Conservation (phyloP, 2,113 vertebrate genomes). For the Ranitomeya variabilis region DNA sequence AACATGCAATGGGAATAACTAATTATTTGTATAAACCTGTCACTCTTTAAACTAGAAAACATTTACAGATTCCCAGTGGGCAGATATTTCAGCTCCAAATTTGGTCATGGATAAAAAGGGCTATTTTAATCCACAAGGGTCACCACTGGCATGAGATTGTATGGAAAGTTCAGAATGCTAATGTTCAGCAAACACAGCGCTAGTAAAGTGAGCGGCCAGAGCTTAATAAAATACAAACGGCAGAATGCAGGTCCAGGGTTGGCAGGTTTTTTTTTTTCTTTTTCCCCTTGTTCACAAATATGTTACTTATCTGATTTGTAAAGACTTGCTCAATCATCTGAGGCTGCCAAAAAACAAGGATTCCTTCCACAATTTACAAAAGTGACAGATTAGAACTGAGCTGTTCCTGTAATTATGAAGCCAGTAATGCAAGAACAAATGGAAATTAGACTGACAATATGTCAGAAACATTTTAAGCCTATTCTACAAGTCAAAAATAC, state of each 20-base stretch:
- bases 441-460: background rate
- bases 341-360: background rate
- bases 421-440: too few relatives aligned
- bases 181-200: conserved; percentile 63
- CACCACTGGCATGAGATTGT: conserved; percentile 78
- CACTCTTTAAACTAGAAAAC: conserved; percentile 74
- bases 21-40: conserved; percentile 76
- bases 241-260: background rate
- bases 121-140: conserved; percentile 82
- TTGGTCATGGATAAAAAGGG: conserved; percentile 82
- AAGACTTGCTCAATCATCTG: background rate
- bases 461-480: background rate
- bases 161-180: conserved; percentile 71
- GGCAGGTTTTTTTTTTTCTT: background rate
- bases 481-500: background rate
- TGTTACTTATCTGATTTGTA: conserved; percentile 31
- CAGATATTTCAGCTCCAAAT: conserved; percentile 81
- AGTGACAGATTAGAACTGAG: background rate
- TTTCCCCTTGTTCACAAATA: background rate
- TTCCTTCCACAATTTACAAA: background rate
- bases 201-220: conserved; percentile 60
- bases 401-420: background rate
- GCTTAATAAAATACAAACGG: conserved; percentile 54
- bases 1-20: conserved; percentile 68
- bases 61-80: conserved; percentile 76